Percentiles rank a stretch among this genome's conserved stretches.
Conservation (phyloP, 2,797 vertebrate genomes). For the Garrulus glandarius region DNA sequence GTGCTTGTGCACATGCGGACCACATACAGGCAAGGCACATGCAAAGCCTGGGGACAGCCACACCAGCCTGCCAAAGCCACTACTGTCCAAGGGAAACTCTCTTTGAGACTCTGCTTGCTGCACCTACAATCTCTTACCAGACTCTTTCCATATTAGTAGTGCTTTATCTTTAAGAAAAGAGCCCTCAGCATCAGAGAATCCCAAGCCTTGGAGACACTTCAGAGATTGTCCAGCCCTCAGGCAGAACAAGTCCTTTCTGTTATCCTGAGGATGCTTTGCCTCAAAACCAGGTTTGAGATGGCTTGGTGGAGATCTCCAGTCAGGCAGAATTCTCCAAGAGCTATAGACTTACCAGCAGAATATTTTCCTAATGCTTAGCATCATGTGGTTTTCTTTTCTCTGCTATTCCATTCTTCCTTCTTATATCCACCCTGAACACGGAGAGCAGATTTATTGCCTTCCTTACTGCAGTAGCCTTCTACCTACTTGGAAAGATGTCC, state of each 20-base stretch:
- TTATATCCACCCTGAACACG: background rate
- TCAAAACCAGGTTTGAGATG: background rate
- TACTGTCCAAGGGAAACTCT: background rate
- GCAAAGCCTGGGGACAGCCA: background rate
- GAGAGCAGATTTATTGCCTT: background rate
- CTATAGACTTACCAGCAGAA: background rate
- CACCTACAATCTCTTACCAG: background rate
- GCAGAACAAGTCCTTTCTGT: background rate
- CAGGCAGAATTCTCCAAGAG: background rate
- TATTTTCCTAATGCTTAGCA: background rate
- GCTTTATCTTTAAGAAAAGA: background rate
- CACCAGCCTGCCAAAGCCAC: background rate
- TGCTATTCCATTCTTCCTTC: background rate
- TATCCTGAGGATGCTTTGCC: background rate
- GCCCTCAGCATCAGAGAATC: background rate
- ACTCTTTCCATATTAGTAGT: background rate
- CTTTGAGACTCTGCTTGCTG: background rate
- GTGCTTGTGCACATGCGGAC: background rate
- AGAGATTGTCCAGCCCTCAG: background rate
- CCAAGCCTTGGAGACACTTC: background rate
- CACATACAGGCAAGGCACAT: fast-evolving
- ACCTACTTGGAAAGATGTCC: background rate
- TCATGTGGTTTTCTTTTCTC: background rate
- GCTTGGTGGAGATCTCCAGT: background rate
- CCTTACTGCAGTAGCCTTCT: background rate